These are phyloP conservation scores for Porites rus DNA, from an alignment of 92 coral and sea anemone species.

Conservation along the genomic window DNA sequence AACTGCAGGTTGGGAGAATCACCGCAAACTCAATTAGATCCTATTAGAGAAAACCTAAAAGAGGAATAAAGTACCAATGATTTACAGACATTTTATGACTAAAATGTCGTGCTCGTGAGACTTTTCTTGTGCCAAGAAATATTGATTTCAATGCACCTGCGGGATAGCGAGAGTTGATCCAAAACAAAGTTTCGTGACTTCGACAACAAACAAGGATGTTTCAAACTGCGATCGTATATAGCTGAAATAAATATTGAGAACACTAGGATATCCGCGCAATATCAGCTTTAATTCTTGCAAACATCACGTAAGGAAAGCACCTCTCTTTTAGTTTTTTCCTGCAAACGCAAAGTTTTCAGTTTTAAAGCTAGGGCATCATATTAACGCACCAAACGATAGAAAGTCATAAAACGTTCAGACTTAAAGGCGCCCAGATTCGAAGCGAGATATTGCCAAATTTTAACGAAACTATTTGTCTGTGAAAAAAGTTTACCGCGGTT, in stretches of 20 bases:
- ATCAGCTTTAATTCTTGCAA: background rate
- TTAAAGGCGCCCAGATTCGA: background rate
- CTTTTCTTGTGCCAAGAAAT: background rate
- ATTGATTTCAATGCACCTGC: background rate
- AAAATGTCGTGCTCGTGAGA: background rate
- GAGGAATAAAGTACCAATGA: background rate
- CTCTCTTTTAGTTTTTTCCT: background rate
- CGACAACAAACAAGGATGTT: background rate
- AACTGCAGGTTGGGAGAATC: background rate
- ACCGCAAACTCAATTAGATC: too few relatives aligned
- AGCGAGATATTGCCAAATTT: background rate
- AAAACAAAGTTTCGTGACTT: constrained; percentile 1
- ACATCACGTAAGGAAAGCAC: background rate
- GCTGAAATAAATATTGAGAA: background rate
- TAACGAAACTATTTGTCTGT: background rate
- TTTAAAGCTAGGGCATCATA: too few relatives aligned
- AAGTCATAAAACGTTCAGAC: background rate
- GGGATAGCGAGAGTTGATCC: background rate
- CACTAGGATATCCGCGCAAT: background rate
- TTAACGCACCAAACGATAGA: too few relatives aligned
- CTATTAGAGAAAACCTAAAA: background rate
- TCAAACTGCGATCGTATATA: background rate
- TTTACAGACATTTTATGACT: background rate
- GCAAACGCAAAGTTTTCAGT: too few relatives aligned
- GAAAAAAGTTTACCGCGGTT: background rate